Evolutionary conservation across 2,888 invertebrate genomes (phyloP).

Genomic region (Rapana venosa): DNA sequence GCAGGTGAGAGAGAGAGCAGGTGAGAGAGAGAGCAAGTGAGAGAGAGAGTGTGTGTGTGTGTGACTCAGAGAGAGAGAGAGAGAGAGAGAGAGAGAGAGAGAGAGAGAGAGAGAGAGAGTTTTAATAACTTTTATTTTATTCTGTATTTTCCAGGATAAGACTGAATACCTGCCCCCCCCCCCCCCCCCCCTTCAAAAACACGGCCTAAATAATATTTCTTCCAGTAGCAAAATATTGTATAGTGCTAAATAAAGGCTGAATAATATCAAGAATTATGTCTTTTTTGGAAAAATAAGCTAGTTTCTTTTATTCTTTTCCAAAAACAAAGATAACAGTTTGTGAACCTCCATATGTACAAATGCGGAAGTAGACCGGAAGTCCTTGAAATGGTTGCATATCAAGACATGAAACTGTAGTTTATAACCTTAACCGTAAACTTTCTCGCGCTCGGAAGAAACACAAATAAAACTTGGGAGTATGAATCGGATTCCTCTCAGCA

Average conservation of each 20-base stretch:
- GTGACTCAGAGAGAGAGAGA: not conserved
- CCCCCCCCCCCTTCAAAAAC: too few relatives aligned
- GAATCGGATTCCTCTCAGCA: too few relatives aligned
- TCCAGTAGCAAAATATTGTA: too few relatives aligned
- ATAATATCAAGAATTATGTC: too few relatives aligned
- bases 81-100: constrained; percentile 8
- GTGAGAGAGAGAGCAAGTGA: not conserved
- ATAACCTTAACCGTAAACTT: too few relatives aligned
- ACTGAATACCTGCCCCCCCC: too few relatives aligned
- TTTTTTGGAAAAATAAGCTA: too few relatives aligned
- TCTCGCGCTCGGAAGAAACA: too few relatives aligned
- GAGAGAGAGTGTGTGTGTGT: not conserved
- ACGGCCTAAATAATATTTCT: too few relatives aligned
- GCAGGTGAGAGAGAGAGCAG: not conserved
- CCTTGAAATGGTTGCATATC: not conserved
- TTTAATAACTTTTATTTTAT: not conserved
- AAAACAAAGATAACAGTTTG: not conserved
- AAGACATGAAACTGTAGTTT: not conserved
- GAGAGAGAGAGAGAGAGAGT: constrained; percentile 8
- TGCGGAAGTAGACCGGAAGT: constrained; percentile 40
- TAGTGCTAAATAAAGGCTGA: too few relatives aligned
- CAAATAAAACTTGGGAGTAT: too few relatives aligned
- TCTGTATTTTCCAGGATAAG: not conserved
- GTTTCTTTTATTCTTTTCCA: too few relatives aligned
- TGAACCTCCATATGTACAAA: not conserved